Evolutionary conservation across 2,113 vertebrate genomes (phyloP), one percentile per base, ranked within the genome.

Genomic region (Spilogale gracilis): DNA sequence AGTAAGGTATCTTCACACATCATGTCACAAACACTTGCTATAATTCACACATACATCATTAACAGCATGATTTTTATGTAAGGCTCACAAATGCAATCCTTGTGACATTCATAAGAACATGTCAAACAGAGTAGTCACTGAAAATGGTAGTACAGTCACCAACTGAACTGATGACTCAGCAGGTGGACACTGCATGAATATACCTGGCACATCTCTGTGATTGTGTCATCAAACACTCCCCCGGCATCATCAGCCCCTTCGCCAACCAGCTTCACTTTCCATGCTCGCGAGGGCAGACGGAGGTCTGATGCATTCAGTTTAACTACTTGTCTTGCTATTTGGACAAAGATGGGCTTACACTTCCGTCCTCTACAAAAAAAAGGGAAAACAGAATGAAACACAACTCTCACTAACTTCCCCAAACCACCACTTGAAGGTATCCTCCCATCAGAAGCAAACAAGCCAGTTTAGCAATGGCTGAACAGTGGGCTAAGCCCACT

Each of bases 151-250:
- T 58, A 91, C 8, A 6, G 32, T 20, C 78, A 50, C 25, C 54
- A 50, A 1, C 27, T 3, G 6, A 78, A 54, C 2, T 43, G 54
- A 61, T 30, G n/a, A 17, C 74, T 73, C 52, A 78, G 81, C 14
- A 87, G 78, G 54, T 21, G 21, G 32, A 81, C 48, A 63, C 9
- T 20, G 3, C 56, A 78, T 1, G n/a, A 23, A 83, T 4, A 63
- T 98, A 99, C 99, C 99, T 99, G 99, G 98, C 99, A 99, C 99
- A 99, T 99, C 95, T 99, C 99, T 60, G 99, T 99, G 86, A 99
- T 99, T 3, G 99, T 99, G 98, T 99, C 99, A 96, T 99, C 99
- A 93, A 99, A 99, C 76, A 99, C 99, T n/a, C 99, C 99, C 21
- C 99, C 99, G 0, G 99, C 99, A 17, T 99, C 99, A 96, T 99